Percentiles rank a stretch among this genome's conserved stretches.
These are phyloP conservation scores for Lordiphosa collinella DNA, from an alignment of 1,140 invertebrate species.

Conservation along the genomic window DNA sequence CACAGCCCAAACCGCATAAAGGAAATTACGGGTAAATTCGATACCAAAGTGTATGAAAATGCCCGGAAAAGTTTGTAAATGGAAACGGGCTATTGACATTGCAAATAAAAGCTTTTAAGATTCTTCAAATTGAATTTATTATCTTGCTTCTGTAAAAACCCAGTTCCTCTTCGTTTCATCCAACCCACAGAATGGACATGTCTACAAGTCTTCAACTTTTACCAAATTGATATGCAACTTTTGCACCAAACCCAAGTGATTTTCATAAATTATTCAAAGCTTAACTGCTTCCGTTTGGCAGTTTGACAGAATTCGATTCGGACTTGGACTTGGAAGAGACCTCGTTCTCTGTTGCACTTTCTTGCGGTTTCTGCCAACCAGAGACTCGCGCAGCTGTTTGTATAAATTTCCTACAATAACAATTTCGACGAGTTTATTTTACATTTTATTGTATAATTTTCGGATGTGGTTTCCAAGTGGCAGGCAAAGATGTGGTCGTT, in stretches of 20 bases:
- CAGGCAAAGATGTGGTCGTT: conserved; percentile 6
- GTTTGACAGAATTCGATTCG: conserved; percentile 43
- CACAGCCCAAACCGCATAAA: no score
- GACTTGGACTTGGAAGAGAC: conserved; percentile 15
- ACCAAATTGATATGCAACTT: conserved; percentile 65
- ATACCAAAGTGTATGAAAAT: no score
- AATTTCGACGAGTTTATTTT: conserved; percentile 56
- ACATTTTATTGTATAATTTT: conserved; percentile 78
- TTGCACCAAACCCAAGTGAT: conserved; percentile 37
- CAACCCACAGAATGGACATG: neutral
- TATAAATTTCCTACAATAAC: conserved; percentile 58
- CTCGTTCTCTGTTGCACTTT: conserved; percentile 50
- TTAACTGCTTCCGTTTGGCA: conserved; percentile 71
- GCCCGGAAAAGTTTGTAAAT: no score
- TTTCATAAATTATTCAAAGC: conserved; percentile 76
- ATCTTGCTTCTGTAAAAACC: neutral
- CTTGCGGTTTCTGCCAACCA: conserved; percentile 41
- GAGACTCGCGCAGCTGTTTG: conserved; percentile 54
- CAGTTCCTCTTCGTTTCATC: neutral
- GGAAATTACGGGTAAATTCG: no score
- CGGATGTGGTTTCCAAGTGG: conserved; percentile 59
- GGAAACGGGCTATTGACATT: no score
- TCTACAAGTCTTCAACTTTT: neutral
- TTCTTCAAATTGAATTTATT: no score
- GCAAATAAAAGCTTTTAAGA: no score